These are phyloP conservation scores for Branchipolynoe longqiensis DNA, from an alignment of 2,888 invertebrate genomes.

Conservation along the genomic window DNA sequence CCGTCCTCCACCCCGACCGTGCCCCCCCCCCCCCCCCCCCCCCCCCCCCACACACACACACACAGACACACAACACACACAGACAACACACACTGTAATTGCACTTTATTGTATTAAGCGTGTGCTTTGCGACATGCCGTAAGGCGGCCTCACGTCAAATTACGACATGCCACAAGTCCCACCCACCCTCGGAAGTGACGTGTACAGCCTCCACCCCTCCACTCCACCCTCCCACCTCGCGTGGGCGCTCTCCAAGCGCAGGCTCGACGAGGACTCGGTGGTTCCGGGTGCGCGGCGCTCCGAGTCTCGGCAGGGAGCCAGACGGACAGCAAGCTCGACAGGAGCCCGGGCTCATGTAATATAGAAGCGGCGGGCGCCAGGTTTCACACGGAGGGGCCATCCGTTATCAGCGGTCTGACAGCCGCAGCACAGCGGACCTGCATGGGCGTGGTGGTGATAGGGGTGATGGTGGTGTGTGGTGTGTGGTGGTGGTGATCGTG, in stretches of 20 bases:
- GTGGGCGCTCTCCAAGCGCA: background rate
- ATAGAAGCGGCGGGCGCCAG: conserved; percentile 35
- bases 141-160: conserved; percentile 25
- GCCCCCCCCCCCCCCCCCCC: background rate
- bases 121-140: conserved; percentile 1
- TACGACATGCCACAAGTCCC: conserved; percentile 26
- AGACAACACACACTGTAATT: background rate
- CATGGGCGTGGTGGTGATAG: too few relatives aligned
- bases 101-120: conserved; percentile 27
- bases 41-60: background rate
- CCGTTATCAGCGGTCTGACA: conserved; percentile 29
- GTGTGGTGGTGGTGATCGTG: too few relatives aligned
- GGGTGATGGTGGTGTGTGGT: too few relatives aligned
- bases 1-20: background rate
- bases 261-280: too few relatives aligned
- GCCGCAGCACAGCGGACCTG: background rate
- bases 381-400: conserved; percentile 45
- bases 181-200: background rate
- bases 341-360: conserved; percentile 35
- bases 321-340: too few relatives aligned
- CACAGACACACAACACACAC: too few relatives aligned
- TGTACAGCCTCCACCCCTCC: background rate
- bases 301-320: too few relatives aligned
- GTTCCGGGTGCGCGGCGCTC: background rate
- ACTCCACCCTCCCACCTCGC: background rate